These are phyloP conservation scores for Gallinago undulata DNA, from an alignment of 2,113 vertebrate genomes.

Conservation along the genomic window DNA sequence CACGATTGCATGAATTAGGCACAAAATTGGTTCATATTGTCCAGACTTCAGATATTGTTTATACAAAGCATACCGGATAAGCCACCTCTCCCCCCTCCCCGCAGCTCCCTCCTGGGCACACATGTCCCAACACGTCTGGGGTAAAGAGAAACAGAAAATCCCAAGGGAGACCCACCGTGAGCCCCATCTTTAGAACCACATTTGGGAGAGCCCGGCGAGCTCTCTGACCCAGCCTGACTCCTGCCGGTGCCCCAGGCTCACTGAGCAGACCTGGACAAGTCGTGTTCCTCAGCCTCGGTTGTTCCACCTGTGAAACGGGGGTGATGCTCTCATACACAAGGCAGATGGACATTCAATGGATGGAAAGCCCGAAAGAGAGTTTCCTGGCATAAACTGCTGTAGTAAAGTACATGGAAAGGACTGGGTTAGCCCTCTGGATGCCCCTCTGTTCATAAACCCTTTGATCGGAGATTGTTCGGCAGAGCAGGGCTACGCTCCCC, in stretches of 20 bases:
- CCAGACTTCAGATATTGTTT: slow-evolving; percentile 48
- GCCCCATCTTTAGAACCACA: not conserved
- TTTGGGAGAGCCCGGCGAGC: not conserved
- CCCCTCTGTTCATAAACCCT: not conserved
- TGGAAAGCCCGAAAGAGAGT: not conserved
- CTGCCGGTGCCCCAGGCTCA: not conserved
- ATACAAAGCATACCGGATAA: not conserved
- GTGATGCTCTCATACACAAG: not conserved
- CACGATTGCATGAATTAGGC: slow-evolving; percentile 34
- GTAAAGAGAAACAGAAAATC: not conserved
- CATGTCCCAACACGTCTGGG: not conserved
- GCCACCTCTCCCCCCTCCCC: not conserved
- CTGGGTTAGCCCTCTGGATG: not conserved
- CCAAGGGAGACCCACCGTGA: not conserved
- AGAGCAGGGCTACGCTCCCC: not conserved
- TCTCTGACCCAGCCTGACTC: not conserved
- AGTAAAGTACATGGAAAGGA: not conserved
- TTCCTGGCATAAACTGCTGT: not conserved
- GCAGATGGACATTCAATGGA: not conserved
- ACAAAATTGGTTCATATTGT: slow-evolving; percentile 6
- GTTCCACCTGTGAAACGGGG: not conserved
- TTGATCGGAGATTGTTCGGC: not conserved
- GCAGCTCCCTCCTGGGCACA: not conserved
- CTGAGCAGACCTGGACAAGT: not conserved
- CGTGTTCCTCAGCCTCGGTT: not conserved